Evolutionary conservation across 2,113 vertebrate genomes (phyloP).

Genomic region (Perccottus glenii): DNA sequence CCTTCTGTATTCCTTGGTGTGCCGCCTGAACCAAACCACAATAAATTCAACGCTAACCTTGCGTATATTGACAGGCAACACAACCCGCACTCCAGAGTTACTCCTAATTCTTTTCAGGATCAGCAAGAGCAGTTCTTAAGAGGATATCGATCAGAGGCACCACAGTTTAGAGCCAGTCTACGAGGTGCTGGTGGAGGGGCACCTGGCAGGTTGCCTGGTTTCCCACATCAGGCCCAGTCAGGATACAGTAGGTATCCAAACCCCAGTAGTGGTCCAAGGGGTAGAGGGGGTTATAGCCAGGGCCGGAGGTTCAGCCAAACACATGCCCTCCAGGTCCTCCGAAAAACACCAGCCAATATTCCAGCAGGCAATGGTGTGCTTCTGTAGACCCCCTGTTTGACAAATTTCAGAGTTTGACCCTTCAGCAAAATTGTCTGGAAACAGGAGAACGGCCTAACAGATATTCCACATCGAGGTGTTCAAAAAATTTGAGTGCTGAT

Average conservation of each 20-base stretch:
- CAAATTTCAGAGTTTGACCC: conserved; percentile 57
- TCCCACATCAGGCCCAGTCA: conserved; percentile 30
- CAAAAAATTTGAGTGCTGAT: background rate
- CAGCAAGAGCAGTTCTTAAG: conserved; percentile 80
- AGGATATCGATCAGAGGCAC: conserved; percentile 70
- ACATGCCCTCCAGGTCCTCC: conserved; percentile 13
- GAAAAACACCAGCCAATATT: conserved; percentile 33
- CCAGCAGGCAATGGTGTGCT: conserved; percentile 25
- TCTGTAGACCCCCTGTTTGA: conserved; percentile 48
- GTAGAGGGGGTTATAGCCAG: conserved; percentile 35
- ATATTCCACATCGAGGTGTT: conserved; percentile 22
- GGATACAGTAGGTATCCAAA: conserved; percentile 46
- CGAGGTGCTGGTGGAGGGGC: conserved; percentile 6
- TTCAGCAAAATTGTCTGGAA: conserved; percentile 36
- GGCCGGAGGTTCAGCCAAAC: conserved; percentile 20
- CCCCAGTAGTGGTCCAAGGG: conserved; percentile 23
- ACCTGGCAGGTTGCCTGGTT: background rate
- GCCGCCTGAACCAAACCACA: conserved; percentile 38
- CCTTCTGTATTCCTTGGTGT: conserved; percentile 21
- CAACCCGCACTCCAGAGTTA: background rate
- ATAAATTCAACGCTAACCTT: background rate
- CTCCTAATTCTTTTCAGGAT: conserved; percentile 46
- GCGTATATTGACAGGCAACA: conserved; percentile 19
- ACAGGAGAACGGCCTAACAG: conserved; percentile 36
- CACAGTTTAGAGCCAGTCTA: conserved; percentile 47